These are phyloP conservation scores for Cephalopterus ornatus DNA, from an alignment of 2,113 vertebrate species.

Conservation along the genomic window DNA sequence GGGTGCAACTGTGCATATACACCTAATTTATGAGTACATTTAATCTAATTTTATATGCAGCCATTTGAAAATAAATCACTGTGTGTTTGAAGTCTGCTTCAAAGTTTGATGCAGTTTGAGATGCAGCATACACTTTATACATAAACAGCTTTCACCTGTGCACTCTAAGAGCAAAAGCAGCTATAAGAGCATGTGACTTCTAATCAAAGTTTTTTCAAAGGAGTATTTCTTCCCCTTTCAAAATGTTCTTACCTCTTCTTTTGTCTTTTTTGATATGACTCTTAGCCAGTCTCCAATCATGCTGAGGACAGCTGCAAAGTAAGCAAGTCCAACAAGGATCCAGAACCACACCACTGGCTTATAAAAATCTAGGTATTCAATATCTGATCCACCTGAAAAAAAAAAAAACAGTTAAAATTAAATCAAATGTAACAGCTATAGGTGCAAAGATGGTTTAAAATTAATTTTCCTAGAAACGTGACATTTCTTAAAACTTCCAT, in stretches of 20 bases:
- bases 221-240: neutral
- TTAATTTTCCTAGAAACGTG: neutral
- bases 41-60: neutral
- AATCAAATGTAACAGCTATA: neutral
- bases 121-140: neutral
- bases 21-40: neutral
- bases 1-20: neutral
- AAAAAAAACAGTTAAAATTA: neutral
- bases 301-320: slow-evolving; percentile 96
- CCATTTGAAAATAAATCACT: neutral
- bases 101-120: neutral
- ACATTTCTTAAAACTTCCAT: neutral
- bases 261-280: slow-evolving; percentile 98
- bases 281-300: slow-evolving; percentile 99
- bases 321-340: slow-evolving; percentile 97
- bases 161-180: neutral
- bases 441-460: neutral
- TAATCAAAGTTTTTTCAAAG: neutral
- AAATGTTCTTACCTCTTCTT: slow-evolving; percentile 88
- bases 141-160: neutral
- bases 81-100: neutral
- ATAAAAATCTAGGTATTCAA: slow-evolving; percentile 92
- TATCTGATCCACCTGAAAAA: slow-evolving; percentile 84
- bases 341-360: slow-evolving; percentile 98
- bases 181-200: neutral